These are phyloP conservation scores for Netelia virgata DNA, from an alignment of 2,888 invertebrate genomes.

Conservation along the genomic window DNA sequence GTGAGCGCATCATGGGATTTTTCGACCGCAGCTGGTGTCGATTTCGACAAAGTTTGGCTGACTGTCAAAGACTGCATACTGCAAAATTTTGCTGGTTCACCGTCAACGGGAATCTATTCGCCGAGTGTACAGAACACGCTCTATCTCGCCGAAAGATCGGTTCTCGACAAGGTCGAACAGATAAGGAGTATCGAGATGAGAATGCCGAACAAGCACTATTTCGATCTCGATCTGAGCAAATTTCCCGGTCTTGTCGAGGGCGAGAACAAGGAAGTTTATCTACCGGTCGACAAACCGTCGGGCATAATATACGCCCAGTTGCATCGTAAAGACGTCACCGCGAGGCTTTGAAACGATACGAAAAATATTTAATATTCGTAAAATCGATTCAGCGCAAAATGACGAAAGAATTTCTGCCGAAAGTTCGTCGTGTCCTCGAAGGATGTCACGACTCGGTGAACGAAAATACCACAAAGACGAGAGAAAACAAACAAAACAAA, in stretches of 20 bases:
- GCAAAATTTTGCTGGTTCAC: constrained; percentile 91
- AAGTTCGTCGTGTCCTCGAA: not conserved
- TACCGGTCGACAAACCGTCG: constrained; percentile 92
- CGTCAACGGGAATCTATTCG: constrained; percentile 90
- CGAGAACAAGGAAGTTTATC: constrained; percentile 89
- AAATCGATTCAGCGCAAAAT: constrained; percentile 12
- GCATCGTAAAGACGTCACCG: constrained; percentile 86
- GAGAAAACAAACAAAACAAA: constrained; percentile 8
- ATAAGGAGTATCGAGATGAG: constrained; percentile 90
- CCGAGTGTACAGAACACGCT: constrained; percentile 93
- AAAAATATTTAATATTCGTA: not conserved
- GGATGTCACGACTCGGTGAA: not conserved
- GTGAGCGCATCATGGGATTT: constrained; percentile 92
- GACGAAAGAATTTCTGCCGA: not conserved
- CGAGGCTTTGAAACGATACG: constrained; percentile 85
- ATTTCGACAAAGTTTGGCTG: constrained; percentile 90
- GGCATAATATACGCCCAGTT: constrained; percentile 91
- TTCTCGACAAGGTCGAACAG: constrained; percentile 89
- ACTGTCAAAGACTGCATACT: constrained; percentile 90
- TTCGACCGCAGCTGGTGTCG: constrained; percentile 87
- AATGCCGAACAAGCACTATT: constrained; percentile 94
- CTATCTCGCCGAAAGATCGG: constrained; percentile 89
- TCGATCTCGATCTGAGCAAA: constrained; percentile 90
- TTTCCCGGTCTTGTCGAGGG: constrained; percentile 89
- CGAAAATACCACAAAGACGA: constrained; percentile 8